phyloP scores from a whole-genome alignment of 2,797 vertebrate genomes.

The Emydoidea blandingii region DNA sequence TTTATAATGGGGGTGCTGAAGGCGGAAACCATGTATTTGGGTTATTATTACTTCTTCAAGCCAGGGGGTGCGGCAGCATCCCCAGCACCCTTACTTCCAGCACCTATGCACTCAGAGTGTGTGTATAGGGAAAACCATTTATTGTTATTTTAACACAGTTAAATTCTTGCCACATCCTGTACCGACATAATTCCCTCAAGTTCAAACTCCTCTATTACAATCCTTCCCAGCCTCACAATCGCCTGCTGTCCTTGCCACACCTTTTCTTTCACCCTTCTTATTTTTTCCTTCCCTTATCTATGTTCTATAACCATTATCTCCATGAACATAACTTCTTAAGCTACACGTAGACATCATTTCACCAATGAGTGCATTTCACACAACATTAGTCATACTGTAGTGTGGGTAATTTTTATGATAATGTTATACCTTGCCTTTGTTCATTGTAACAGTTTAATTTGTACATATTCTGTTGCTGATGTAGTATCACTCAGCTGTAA shows the following conservation, averaged over 20 bases:
- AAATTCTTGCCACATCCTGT: not conserved
- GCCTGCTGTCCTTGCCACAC: constrained; percentile 58
- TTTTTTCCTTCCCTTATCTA: constrained; percentile 57
- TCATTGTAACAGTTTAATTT: constrained; percentile 64
- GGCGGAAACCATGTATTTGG: too few species aligned
- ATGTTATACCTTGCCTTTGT: constrained; percentile 59
- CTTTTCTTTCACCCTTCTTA: constrained; percentile 61
- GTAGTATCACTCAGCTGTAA: constrained; percentile 53
- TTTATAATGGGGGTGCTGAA: too few species aligned
- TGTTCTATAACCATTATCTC: constrained; percentile 62
- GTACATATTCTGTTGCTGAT: constrained; percentile 62
- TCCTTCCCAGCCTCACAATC: not conserved
- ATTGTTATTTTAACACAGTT: not conserved
- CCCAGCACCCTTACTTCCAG: too few species aligned
- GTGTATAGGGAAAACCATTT: not conserved
- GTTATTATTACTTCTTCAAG: too few species aligned
- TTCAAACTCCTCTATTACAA: not conserved
- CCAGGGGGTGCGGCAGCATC: too few species aligned
- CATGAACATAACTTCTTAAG: constrained; percentile 71
- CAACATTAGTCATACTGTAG: constrained; percentile 73
- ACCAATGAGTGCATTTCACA: constrained; percentile 74
- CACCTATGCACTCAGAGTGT: accelerated
- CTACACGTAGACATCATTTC: constrained; percentile 68
- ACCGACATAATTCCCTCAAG: not conserved
- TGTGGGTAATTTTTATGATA: constrained; percentile 70